phyloP scores from a whole-genome alignment of 2,113 vertebrate genomes.

The Stegostoma tigrinum region DNA sequence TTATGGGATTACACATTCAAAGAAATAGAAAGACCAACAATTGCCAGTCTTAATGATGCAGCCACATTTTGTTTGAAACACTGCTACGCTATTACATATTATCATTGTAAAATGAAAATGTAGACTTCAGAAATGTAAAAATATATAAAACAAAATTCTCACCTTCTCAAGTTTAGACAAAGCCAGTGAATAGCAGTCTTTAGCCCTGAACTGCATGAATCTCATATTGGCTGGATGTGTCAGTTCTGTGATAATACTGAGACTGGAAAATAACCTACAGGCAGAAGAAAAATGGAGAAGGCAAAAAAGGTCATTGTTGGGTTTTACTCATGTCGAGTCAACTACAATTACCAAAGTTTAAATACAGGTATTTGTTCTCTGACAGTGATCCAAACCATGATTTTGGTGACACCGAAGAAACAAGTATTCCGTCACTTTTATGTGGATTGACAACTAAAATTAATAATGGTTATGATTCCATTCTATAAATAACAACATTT shows the following conservation, averaged over 20 bases:
- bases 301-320: neutral
- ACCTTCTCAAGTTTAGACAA: conserved; percentile 95
- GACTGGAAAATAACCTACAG: conserved; percentile 84
- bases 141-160: conserved; percentile 42
- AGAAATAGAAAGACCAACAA: neutral
- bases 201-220: conserved; percentile 97
- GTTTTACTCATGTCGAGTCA: neutral
- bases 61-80: neutral
- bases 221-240: conserved; percentile 96
- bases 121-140: neutral
- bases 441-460: neutral
- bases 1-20: neutral
- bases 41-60: neutral
- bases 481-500: neutral
- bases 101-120: conserved; percentile 40
- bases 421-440: neutral
- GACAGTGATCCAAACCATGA: neutral
- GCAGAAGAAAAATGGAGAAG: conserved; percentile 40
- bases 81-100: no score
- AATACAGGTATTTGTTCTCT: neutral
- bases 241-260: conserved; percentile 94
- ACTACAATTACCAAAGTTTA: neutral
- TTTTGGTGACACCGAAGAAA: neutral
- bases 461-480: neutral
- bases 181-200: conserved; percentile 94